Conservation (phyloP, 2,888 invertebrate genomes). For the Bugulina stolonifera region DNA sequence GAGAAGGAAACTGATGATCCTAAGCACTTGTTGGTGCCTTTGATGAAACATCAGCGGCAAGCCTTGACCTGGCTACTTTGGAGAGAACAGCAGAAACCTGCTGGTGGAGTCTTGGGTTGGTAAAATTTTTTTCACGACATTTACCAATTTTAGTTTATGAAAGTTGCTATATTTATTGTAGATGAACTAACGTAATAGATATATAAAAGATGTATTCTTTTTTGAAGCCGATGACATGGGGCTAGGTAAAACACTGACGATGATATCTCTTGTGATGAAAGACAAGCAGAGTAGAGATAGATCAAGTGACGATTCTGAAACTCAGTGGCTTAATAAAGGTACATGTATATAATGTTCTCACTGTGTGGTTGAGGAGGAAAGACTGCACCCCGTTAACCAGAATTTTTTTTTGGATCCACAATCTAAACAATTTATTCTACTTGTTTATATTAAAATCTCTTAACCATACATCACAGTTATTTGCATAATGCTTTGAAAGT, state of each 20-base stretch:
- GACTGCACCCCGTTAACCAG: too few relatives aligned
- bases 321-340: constrained; percentile 38
- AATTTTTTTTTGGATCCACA: too few relatives aligned
- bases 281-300: constrained; percentile 36
- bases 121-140: too few relatives aligned
- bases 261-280: constrained; percentile 54
- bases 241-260: constrained; percentile 56
- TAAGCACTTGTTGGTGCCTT: constrained; percentile 59
- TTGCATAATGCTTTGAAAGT: too few relatives aligned
- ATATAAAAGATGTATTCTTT: too few relatives aligned
- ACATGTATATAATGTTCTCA: constrained; percentile 18
- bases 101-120: constrained; percentile 79
- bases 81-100: constrained; percentile 75
- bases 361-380: neutral
- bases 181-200: too few relatives aligned
- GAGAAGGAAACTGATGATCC: constrained; percentile 54
- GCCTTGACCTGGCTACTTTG: constrained; percentile 82
- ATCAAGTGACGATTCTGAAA: neutral
- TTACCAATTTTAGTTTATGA: too few relatives aligned
- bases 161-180: too few relatives aligned
- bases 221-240: constrained; percentile 56
- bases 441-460: too few relatives aligned
- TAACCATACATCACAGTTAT: too few relatives aligned
- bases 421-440: too few relatives aligned
- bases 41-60: constrained; percentile 78